A percentile compares a stretch with the other conserved stretches of the same genome.
phyloP scores from a whole-genome alignment of 2,888 invertebrate genomes.

The Chironomus riparius region DNA sequence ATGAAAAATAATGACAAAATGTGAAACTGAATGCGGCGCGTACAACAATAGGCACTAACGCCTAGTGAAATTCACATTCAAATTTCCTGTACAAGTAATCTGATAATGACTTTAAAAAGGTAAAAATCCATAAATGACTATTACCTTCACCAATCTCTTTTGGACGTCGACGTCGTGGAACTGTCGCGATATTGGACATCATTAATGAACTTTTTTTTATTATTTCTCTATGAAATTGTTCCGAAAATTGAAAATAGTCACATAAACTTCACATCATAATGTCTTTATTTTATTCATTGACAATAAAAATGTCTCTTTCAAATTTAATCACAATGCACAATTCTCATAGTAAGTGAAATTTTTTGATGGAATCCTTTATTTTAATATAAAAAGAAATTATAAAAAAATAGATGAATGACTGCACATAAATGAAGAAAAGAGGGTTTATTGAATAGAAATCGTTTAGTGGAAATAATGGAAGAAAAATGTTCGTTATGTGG shows the following conservation, averaged over 20 bases:
- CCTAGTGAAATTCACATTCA: conserved; percentile 16
- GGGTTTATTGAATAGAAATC: background rate
- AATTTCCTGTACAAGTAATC: conserved; percentile 1
- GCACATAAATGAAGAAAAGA: background rate
- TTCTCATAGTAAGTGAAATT: too few species aligned
- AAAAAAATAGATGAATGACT: background rate
- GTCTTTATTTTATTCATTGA: background rate
- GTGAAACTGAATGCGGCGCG: background rate
- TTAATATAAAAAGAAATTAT: too few species aligned
- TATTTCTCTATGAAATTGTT: too few species aligned
- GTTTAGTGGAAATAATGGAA: background rate
- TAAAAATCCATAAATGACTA: background rate
- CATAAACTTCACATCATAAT: conserved; percentile 2
- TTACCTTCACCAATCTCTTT: conserved; percentile 32
- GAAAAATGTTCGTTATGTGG: background rate
- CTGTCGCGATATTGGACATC: conserved; percentile 32
- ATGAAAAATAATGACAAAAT: background rate
- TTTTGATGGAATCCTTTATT: too few species aligned
- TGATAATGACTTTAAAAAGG: background rate
- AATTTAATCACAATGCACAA: background rate
- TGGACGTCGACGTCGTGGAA: conserved; percentile 40
- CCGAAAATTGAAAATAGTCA: background rate
- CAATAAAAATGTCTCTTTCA: background rate
- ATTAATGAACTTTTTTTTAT: background rate
- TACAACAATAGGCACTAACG: too few species aligned